Conservation (phyloP, 1,140 invertebrate genomes). For the Heliconius eleuchia region DNA sequence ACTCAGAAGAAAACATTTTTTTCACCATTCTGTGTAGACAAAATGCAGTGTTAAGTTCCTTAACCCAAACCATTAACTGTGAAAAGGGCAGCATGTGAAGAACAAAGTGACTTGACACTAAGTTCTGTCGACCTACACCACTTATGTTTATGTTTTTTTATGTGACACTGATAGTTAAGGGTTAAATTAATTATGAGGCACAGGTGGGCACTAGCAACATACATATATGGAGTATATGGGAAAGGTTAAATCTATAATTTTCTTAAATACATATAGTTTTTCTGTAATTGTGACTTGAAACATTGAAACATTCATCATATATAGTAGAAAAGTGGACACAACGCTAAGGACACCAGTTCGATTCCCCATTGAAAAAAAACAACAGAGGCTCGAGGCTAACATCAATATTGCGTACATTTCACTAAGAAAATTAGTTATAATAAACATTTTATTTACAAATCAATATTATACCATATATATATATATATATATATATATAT, state of each 20-base stretch:
- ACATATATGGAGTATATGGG: not conserved
- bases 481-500: no score
- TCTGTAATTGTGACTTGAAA: slow-evolving; percentile 6
- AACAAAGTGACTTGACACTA: no score
- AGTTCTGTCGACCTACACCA: no score
- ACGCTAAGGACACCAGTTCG: not conserved
- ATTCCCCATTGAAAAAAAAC: not conserved
- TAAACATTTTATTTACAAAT: not conserved
- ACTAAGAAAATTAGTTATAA: not conserved
- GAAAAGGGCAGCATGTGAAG: no score
- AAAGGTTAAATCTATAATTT: not conserved
- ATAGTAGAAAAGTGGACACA: not conserved
- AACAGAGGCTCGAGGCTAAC: not conserved
- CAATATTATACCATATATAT: not conserved
- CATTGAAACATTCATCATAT: not conserved
- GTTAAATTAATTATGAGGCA: no score
- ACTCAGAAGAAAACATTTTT: no score
- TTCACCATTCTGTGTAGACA: no score
- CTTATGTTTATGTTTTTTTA: no score
- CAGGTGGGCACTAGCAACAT: not conserved
- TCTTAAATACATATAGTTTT: not conserved
- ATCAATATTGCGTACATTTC: not conserved
- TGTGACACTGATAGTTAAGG: no score
- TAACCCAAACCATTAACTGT: no score
- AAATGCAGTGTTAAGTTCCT: no score